These are phyloP conservation scores for Bibio marci DNA, from an alignment of 2,888 invertebrate genomes.

Conservation along the genomic window DNA sequence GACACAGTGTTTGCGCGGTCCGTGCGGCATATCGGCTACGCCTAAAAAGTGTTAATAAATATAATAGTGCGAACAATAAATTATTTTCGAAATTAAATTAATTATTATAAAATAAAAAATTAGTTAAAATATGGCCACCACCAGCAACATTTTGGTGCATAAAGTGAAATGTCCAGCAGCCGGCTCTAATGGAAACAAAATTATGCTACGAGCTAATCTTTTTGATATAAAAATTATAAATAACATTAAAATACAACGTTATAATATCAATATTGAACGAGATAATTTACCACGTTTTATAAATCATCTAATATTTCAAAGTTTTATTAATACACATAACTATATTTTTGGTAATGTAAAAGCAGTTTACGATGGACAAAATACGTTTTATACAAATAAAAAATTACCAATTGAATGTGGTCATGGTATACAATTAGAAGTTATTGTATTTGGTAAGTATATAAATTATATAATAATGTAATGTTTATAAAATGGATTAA, in stretches of 20 bases:
- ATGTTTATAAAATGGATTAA: no score
- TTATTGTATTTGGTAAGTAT: slow-evolving; percentile 93
- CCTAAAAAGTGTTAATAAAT: no score
- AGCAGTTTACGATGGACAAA: slow-evolving; percentile 97
- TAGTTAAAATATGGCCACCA: no score
- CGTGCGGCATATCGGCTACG: no score
- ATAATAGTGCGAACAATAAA: no score
- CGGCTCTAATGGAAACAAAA: slow-evolving; percentile 91
- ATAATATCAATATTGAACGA: slow-evolving; percentile 96
- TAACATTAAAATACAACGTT: slow-evolving; percentile 94
- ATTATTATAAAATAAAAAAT: no score
- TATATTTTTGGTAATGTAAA: slow-evolving; percentile 93
- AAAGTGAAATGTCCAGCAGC: slow-evolving; percentile 91
- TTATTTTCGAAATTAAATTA: no score
- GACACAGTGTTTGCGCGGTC: no score
- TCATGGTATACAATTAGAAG: slow-evolving; percentile 80
- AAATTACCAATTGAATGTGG: slow-evolving; percentile 95
- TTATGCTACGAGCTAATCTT: slow-evolving; percentile 94
- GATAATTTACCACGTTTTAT: slow-evolving; percentile 98
- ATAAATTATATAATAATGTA: no score
- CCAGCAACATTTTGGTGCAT: no score
- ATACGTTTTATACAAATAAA: slow-evolving; percentile 96
- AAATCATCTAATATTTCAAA: slow-evolving; percentile 94
- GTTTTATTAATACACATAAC: slow-evolving; percentile 94
- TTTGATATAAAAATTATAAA: slow-evolving; percentile 99